Base-by-base conservation (phyloP, 2,113 vertebrate genomes). In the Danionella cerebrum region DNA sequence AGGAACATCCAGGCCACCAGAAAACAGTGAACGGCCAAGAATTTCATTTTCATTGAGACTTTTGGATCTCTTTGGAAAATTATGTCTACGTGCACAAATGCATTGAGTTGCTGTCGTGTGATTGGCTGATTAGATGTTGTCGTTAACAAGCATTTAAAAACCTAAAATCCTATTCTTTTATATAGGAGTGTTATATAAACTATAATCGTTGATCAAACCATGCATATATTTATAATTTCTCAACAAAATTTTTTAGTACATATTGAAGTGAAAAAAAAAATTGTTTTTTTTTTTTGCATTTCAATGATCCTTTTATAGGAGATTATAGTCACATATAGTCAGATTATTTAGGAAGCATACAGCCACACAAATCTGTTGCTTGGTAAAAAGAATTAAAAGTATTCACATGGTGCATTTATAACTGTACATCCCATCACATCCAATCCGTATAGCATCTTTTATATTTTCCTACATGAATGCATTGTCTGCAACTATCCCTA, bases 1-100 rank as follows among this genome's bases (percentile, higher is more conserved):
- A 98, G 93, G 84, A 94, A 97, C 79, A 96, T 97, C 79, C 92
- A 94, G n/a, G 85, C 88, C 0, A 86, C 86, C 5, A 91, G 65
- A 71, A 67, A 57, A 67, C 41, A 25, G 6, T 24, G 12, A 25
- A 10, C 12, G 21, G 52, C 3, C 16, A 52, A 41, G n/a, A 9
- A 53, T 14, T 11, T 19, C 22, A 29, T 22, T 4, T 55, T 39
- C 4, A 16, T 10, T 18, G 39, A 60, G 3, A 19, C 27, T 45
- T 27, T 45, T 21, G 38, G 9, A 41, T 42, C 22, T 52, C n/a
- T n/a, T n/a, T n/a, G n/a, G n/a, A n/a, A n/a, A n/a, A n/a, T n/a
- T n/a, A n/a, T n/a, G n/a, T n/a, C n/a, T n/a, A n/a, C n/a, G n/a
- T n/a, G n/a, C n/a, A n/a, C n/a, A n/a, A n/a, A n/a, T n/a, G n/a